Base-by-base conservation (phyloP, 2,113 vertebrate genomes). In the Heliornis fulica region DNA sequence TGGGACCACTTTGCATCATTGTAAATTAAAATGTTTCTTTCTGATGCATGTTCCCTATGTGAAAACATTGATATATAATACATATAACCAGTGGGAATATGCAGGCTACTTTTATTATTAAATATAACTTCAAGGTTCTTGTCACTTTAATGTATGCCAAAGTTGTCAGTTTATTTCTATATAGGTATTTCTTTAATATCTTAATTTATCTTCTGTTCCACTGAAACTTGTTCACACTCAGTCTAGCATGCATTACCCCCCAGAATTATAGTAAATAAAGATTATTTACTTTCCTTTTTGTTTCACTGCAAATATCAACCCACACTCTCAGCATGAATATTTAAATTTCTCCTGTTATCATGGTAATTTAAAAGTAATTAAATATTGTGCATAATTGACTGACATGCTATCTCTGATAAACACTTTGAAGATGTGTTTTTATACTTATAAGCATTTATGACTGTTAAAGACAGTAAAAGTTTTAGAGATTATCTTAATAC, bases 341-440 rank as follows among this genome's bases (percentile, higher is more conserved):
- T 83, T 66, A 92, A 81, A 89, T 51, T 75, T 86, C 69, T 75
- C 31, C 51, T 75, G 10, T 15, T 60, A 66, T 12, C 15, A 56
- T 5, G 4, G 17, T 57, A 88, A 93, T 86, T 91, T 84, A 83
- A 72, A 94, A 59, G 25, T 83, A 93, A 83, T 86, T 95, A 88
- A 94, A 66, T 11, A 21, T 32, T 77, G 14, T 10, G 45, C 13
- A 26, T 65, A 94, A 65, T 17, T 86, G 60, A 90, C 18, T 93
- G 51, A 68, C 34, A 70, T 70, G 15, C 46, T 79, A 28, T 57
- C 41, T 43, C 87, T 60, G 60, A 82, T 74, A 96, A 90, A 48
- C 43, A 66, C 38, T 94, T 87, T 91, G 76, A 94, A 86, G 59
- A 34, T 43, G 5, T 28, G 15, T 6, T 75, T 89, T 92, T 72